Conservation (phyloP, 2,888 invertebrate species). For the Epinotia ramella region DNA sequence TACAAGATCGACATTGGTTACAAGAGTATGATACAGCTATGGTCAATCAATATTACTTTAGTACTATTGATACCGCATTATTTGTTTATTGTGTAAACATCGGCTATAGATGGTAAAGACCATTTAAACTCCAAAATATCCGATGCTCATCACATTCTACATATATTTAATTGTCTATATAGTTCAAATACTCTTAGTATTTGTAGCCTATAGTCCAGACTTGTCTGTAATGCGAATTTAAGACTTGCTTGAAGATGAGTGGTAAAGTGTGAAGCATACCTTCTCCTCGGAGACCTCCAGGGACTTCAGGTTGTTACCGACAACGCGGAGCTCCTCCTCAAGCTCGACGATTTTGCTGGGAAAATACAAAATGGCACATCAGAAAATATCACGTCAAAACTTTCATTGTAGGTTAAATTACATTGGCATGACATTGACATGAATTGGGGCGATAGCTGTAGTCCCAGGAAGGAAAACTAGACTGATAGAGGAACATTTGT, state of each 20-base stretch:
- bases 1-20: neutral
- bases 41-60: neutral
- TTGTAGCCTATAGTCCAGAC: neutral
- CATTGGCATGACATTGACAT: no score
- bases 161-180: neutral
- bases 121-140: neutral
- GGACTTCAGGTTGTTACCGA: conserved; percentile 99
- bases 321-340: conserved; percentile 99
- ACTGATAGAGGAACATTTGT: neutral
- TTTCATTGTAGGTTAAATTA: neutral
- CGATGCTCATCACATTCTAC: neutral
- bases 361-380: conserved; percentile 55
- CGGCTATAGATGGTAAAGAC: neutral
- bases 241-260: neutral
- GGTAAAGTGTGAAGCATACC: conserved; percentile 86
- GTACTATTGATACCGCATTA: neutral
- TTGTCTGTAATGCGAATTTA: conserved; percentile 9
- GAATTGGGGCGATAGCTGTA: neutral
- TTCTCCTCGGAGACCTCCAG: conserved; percentile 99
- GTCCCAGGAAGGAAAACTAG: neutral
- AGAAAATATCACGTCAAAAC: conserved; percentile 38
- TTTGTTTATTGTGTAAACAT: neutral
- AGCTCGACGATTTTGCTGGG: conserved; percentile 99
- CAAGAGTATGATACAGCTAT: neutral
- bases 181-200: neutral